A percentile compares a stretch with the other conserved stretches of the same genome.
These are phyloP conservation scores for Aleiodes leptofemur DNA, from an alignment of 2,888 invertebrate genomes.

Conservation along the genomic window DNA sequence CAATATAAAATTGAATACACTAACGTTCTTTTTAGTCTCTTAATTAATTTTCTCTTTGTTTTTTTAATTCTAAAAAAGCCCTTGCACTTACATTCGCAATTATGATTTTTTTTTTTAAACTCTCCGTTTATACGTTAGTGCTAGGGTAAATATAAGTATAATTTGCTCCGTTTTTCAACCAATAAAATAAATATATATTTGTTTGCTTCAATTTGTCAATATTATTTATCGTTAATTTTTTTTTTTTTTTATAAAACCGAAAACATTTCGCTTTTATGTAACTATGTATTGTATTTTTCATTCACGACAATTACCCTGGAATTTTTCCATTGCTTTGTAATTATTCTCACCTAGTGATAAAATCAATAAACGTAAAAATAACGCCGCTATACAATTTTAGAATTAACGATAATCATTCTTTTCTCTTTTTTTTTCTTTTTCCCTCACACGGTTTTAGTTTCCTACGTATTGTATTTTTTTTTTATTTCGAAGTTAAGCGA, in stretches of 20 bases:
- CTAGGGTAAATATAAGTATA: slow-evolving; percentile 56
- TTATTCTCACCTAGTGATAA: slow-evolving; percentile 25
- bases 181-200: slow-evolving; percentile 45
- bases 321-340: slow-evolving; percentile 16
- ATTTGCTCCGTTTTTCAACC: slow-evolving; percentile 51
- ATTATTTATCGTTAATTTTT: slow-evolving; percentile 25
- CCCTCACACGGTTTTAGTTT: not conserved
- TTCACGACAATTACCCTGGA: slow-evolving; percentile 31
- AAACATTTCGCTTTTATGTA: slow-evolving; percentile 4
- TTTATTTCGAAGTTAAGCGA: slow-evolving; percentile 14
- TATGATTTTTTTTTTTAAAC: slow-evolving; percentile 14
- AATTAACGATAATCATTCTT: slow-evolving; percentile 12
- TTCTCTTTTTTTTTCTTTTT: not conserved
- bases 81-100: slow-evolving; percentile 49
- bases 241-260: not conserved
- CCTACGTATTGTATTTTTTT: not conserved
- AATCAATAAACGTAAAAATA: slow-evolving; percentile 29
- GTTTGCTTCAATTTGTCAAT: slow-evolving; percentile 12
- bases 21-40: slow-evolving; percentile 52
- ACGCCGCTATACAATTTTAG: slow-evolving; percentile 27
- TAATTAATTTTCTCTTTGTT: slow-evolving; percentile 21
- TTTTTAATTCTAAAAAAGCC: slow-evolving; percentile 56
- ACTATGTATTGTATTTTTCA: slow-evolving; percentile 10
- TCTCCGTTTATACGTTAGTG: slow-evolving; percentile 46
- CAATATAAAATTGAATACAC: slow-evolving; percentile 65